Conservation (phyloP, 2,888 invertebrate species). For the Sarcophaga caerulescens region DNA sequence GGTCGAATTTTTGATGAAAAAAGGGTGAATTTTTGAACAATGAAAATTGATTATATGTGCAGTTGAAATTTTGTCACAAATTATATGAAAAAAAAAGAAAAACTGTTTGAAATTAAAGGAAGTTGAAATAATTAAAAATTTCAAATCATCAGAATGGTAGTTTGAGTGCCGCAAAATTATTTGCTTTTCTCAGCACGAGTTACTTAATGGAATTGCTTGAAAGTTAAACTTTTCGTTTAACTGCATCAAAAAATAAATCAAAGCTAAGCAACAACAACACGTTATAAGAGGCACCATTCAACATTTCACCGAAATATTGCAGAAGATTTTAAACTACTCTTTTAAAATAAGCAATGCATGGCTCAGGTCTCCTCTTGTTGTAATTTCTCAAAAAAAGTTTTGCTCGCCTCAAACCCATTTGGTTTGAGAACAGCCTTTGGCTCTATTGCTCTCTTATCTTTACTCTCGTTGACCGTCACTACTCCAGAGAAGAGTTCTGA, state of each 20-base stretch:
- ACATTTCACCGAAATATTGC: too few relatives aligned
- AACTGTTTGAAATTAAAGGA: slow-evolving; percentile 23
- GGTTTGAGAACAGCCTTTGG: too few relatives aligned
- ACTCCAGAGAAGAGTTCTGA: too few relatives aligned
- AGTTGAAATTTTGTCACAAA: slow-evolving; percentile 4
- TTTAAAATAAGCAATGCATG: too few relatives aligned
- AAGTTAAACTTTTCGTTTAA: neutral
- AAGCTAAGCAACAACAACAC: neutral
- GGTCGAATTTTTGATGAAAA: slow-evolving; percentile 48
- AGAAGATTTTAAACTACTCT: too few relatives aligned
- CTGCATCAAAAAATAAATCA: slow-evolving; percentile 7
- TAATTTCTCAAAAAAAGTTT: too few relatives aligned
- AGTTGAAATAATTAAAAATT: slow-evolving; percentile 36
- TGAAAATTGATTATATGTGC: slow-evolving; percentile 48
- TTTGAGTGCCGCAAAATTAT: neutral
- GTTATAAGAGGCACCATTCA: neutral
- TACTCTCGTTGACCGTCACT: too few relatives aligned
- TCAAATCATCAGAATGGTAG: neutral
- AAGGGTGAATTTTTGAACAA: slow-evolving; percentile 48
- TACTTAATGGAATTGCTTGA: slow-evolving; percentile 12
- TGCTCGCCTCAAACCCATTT: too few relatives aligned
- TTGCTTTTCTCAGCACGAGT: slow-evolving; percentile 43
- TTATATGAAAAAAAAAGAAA: neutral
- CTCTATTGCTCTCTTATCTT: too few relatives aligned
- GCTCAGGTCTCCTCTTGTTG: too few relatives aligned